phyloP scores from a whole-genome alignment of 1,140 invertebrate species.

The Megathymus violae region DNA sequence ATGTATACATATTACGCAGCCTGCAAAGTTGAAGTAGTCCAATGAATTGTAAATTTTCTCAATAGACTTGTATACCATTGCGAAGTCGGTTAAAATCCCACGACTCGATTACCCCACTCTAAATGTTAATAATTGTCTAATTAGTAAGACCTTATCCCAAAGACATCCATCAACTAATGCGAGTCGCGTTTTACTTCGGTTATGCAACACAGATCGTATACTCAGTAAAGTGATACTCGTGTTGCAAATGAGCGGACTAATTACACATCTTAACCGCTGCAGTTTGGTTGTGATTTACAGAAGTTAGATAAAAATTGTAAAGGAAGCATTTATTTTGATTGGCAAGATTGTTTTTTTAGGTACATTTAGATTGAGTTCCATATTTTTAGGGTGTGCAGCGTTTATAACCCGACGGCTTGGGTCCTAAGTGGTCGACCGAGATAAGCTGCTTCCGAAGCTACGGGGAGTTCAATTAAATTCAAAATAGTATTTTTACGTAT shows the following conservation, averaged over 20 bases:
- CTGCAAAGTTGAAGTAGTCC: slow-evolving; percentile 17
- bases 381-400: too few species aligned
- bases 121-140: slow-evolving; percentile 74
- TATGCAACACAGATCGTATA: slow-evolving; percentile 48
- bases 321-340: too few species aligned
- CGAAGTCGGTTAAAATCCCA: slow-evolving; percentile 44
- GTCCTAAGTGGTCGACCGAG: too few species aligned
- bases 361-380: too few species aligned
- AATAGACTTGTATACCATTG: slow-evolving; percentile 53
- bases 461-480: too few species aligned
- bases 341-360: too few species aligned
- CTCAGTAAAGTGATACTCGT: slow-evolving; percentile 56
- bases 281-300: neutral
- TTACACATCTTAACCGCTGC: slow-evolving; percentile 18
- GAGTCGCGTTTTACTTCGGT: slow-evolving; percentile 54
- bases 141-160: slow-evolving; percentile 69
- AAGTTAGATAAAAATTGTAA: neutral
- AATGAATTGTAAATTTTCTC: slow-evolving; percentile 40
- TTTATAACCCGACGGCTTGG: too few species aligned
- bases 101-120: slow-evolving; percentile 57
- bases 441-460: too few species aligned
- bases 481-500: too few species aligned
- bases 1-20: too few species aligned
- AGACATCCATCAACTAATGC: slow-evolving; percentile 75
- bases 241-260: slow-evolving; percentile 48